Percentiles rank a stretch among this genome's conserved stretches.
Evolutionary conservation across 2,113 vertebrate species (phyloP).

Genomic region (Bubo blakistoni): DNA sequence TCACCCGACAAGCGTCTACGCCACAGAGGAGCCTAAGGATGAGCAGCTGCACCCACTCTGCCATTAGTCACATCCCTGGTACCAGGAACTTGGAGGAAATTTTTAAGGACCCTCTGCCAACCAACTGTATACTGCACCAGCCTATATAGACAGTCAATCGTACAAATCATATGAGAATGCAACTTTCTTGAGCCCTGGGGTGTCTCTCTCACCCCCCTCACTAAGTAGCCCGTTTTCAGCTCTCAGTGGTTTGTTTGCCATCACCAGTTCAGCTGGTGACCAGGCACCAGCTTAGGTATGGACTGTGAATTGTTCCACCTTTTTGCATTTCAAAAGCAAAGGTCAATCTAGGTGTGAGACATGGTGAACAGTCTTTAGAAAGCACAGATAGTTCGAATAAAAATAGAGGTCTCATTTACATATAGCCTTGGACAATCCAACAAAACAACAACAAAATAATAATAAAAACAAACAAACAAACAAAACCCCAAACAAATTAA

Average conservation of each 20-base stretch:
- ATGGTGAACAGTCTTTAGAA: not conserved
- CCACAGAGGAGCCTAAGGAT: no score
- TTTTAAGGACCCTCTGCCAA: not conserved
- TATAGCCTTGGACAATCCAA: not conserved
- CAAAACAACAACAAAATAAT: no score
- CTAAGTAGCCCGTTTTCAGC: not conserved
- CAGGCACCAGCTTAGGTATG: not conserved
- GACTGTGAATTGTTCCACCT: not conserved
- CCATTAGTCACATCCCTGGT: not conserved
- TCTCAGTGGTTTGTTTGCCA: not conserved
- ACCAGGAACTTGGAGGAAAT: not conserved
- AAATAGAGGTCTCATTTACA: not conserved
- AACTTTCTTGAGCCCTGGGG: not conserved
- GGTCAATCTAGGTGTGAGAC: not conserved
- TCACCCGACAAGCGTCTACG: rapidly evolving
- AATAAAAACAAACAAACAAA: not conserved
- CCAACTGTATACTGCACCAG: not conserved
- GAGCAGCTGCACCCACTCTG: not conserved
- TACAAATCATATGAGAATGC: not conserved
- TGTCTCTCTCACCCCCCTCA: not conserved
- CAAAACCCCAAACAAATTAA: not conserved
- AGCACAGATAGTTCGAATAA: not conserved
- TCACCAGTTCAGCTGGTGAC: not conserved
- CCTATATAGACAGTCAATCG: not conserved
- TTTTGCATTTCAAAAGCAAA: not conserved